Percentiles rank a stretch among this genome's conserved stretches.
Conservation (phyloP, 2,888 invertebrate genomes). For the Nephrotoma guestfalica region DNA sequence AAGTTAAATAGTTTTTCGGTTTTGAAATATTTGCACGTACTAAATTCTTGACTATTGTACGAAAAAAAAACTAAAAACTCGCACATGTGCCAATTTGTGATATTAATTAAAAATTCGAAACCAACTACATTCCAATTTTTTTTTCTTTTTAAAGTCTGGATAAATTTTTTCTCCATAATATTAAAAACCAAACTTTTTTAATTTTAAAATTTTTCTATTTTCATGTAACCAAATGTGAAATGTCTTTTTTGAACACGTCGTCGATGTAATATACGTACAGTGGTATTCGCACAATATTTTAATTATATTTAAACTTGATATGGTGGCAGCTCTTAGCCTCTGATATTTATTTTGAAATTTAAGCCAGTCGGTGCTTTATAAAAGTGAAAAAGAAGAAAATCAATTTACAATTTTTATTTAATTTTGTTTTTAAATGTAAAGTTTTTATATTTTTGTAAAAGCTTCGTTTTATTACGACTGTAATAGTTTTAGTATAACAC, state of each 20-base stretch:
- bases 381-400: background rate
- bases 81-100: background rate
- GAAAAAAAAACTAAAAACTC: background rate
- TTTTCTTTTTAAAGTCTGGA: background rate
- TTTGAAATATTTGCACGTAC: too few species aligned
- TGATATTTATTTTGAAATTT: background rate
- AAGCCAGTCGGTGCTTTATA: background rate
- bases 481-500: too few species aligned
- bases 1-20: too few species aligned
- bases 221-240: background rate
- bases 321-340: background rate
- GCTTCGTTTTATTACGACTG: too few species aligned
- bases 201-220: background rate
- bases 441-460: too few species aligned
- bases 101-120: background rate
- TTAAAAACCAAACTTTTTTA: background rate
- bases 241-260: background rate
- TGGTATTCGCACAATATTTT: background rate
- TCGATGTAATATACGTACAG: background rate
- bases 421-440: too few species aligned
- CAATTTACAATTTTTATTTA: too few species aligned
- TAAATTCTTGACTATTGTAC: too few species aligned
- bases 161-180: background rate
- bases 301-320: background rate
- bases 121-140: background rate